Base-by-base conservation (phyloP, 2,797 vertebrate species). In the Cuniculus paca region DNA sequence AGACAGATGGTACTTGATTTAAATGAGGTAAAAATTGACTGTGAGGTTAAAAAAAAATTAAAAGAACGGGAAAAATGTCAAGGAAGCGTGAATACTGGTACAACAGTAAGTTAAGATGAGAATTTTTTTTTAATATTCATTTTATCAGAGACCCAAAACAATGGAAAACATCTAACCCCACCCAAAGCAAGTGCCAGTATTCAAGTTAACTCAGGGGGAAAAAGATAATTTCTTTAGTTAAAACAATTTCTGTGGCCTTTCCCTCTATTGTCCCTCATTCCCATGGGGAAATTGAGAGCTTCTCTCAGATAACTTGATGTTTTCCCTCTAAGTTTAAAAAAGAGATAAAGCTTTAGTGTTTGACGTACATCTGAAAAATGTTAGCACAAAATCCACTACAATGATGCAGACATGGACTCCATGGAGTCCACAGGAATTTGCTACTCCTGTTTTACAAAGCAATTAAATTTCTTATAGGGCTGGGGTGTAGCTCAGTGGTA, bases 21-120 rank as follows among this genome's bases (percentile, higher is more conserved):
- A 60, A 77, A 92, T 58, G 31, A 61, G n/a, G 39, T 84, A 90
- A 91, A 82, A 82, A 52, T 39, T 60, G 63, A 65, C 36, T 79
- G 85, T 68, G 1, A 20, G 0, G 1, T 39, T 50, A 24, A 52
- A 86, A 80, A 70, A 68, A n/a, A 1, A 6, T 72, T 97, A 54
- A 68, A 61, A 78, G 11, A 60, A 80, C 14, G n/a, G 52, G 19
- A 68, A 79, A 95, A 75, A 89, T 4, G 0, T 39, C 26, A 65
- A 94, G 11, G 10, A 68, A 68, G 54, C 70, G 0, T 74, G 74
- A 88, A 16, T 65, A 52, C 56, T 75, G 6, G 20, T 45, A 65
- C 88, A 90, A 58, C 48, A 58, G 1, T n/a, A 77, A 12, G 19
- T 60, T 60, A 70, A 94, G 91, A 65, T 91, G 11, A 24, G 7